A percentile compares a stretch with the other conserved stretches of the same genome.
Evolutionary conservation across 2,113 vertebrate species (phyloP).

Genomic region (Callithrix jacchus): DNA sequence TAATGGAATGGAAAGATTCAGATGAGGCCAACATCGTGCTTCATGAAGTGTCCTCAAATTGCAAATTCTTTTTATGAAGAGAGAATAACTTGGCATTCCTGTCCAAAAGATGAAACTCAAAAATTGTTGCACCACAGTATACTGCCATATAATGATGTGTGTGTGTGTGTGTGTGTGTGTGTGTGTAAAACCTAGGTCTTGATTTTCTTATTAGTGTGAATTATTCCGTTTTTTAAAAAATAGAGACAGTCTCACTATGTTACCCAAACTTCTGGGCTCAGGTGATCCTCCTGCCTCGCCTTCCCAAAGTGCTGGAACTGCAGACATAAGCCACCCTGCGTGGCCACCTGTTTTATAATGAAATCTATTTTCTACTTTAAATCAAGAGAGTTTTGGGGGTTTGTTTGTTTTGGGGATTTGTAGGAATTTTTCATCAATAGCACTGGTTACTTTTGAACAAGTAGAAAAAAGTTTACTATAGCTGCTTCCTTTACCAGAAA

Average conservation of each 20-base stretch:
- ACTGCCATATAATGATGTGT: conserved; percentile 12
- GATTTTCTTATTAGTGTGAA: conserved; percentile 74
- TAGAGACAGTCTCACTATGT: no score
- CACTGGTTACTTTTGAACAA: conserved; percentile 32
- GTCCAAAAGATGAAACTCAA: conserved; percentile 92
- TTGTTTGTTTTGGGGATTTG: background rate
- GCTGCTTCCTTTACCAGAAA: conserved; percentile 77
- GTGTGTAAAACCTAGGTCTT: conserved; percentile 57
- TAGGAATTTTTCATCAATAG: conserved; percentile 57
- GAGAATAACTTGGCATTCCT: conserved; percentile 94
- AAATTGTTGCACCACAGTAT: conserved; percentile 76
- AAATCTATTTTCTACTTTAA: conserved; percentile 69
- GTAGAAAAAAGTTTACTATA: conserved; percentile 77
- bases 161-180: background rate
- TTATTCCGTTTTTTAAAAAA: background rate
- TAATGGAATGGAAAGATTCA: conserved; percentile 68
- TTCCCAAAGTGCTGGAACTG: no score
- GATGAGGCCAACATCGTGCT: conserved; percentile 93
- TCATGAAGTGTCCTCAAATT: conserved; percentile 94
- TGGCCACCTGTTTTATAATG: conserved; percentile 72
- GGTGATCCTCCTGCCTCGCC: no score
- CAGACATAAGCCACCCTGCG: no score
- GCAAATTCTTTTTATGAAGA: conserved; percentile 95
- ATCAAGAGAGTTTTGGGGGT: background rate
- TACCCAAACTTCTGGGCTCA: no score